These are phyloP conservation scores for Helicorthomorpha holstii DNA, from an alignment of 1,140 invertebrate genomes.

Conservation along the genomic window DNA sequence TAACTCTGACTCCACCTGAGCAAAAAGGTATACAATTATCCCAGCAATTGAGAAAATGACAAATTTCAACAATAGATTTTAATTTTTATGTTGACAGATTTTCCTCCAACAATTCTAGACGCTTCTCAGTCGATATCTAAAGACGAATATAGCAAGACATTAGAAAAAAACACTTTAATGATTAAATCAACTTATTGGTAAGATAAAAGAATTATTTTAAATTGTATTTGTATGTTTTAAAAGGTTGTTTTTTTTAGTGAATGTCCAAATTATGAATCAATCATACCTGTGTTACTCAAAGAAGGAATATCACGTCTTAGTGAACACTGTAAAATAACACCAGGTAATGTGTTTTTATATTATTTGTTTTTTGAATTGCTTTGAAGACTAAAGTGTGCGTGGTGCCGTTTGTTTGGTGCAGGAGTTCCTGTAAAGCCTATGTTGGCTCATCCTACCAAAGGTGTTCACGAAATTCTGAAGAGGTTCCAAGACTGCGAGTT, in stretches of 20 bases:
- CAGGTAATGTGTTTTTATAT: conserved; percentile 37
- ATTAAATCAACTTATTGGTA: conserved; percentile 89
- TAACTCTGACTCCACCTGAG: conserved; percentile 31
- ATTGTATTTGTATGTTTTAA: conserved; percentile 12
- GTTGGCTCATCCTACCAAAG: conserved; percentile 95
- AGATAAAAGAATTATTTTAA: conserved; percentile 14
- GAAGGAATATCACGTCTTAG: conserved; percentile 63
- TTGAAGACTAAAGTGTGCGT: too few relatives aligned
- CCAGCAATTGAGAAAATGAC: too few relatives aligned
- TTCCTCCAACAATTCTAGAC: conserved; percentile 45
- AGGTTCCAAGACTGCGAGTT: conserved; percentile 84
- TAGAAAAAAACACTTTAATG: conserved; percentile 56
- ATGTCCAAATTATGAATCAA: conserved; percentile 85
- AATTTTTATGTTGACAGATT: conserved; percentile 38
- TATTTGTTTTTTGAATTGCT: too few relatives aligned
- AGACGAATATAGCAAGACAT: conserved; percentile 61
- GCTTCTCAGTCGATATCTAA: conserved; percentile 36
- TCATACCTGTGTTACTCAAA: conserved; percentile 62
- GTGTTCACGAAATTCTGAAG: conserved; percentile 71
- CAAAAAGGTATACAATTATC: conserved; percentile 19
- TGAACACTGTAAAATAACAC: conserved; percentile 67
- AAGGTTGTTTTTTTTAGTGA: conserved; percentile 41
- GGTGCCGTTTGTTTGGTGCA: too few relatives aligned
- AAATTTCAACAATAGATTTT: too few relatives aligned
- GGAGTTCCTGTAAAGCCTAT: conserved; percentile 90